Evolutionary conservation across 2,888 invertebrate genomes (phyloP).

Genomic region (Geophilus truncorum): DNA sequence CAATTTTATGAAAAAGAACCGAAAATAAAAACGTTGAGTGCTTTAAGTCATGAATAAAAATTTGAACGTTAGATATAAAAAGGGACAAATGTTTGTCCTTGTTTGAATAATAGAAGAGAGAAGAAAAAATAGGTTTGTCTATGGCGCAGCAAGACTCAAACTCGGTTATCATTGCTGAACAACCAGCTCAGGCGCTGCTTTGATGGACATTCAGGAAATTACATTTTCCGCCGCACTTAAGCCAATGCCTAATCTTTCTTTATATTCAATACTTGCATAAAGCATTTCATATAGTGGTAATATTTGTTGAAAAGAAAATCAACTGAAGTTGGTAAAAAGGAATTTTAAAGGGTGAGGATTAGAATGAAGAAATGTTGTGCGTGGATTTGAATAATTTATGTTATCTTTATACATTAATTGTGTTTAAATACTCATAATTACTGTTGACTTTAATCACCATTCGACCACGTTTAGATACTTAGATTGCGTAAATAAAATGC

Average conservation of each 20-base stretch:
- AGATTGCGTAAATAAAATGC: background rate
- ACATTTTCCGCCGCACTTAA: constrained; percentile 15
- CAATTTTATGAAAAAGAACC: too few relatives aligned
- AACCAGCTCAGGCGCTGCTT: constrained; percentile 2
- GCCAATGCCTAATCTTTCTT: constrained; percentile 8
- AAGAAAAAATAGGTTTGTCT: background rate
- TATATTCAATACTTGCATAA: background rate
- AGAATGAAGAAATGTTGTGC: too few relatives aligned
- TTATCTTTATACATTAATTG: too few relatives aligned
- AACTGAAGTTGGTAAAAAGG: background rate
- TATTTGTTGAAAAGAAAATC: background rate
- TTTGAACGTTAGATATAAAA: too few relatives aligned
- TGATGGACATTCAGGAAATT: constrained; percentile 20
- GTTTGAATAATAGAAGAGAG: background rate
- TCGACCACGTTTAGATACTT: background rate
- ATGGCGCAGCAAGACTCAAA: background rate
- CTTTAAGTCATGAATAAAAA: too few relatives aligned
- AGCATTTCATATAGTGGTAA: background rate
- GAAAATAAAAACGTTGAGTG: too few relatives aligned
- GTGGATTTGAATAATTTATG: too few relatives aligned
- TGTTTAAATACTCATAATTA: background rate
- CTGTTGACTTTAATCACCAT: background rate
- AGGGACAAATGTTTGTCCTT: background rate
- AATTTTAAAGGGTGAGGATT: too few relatives aligned
- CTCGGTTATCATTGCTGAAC: background rate